Evolutionary conservation across 2,113 vertebrate species (phyloP).

Genomic region (Pterocles burchelli): DNA sequence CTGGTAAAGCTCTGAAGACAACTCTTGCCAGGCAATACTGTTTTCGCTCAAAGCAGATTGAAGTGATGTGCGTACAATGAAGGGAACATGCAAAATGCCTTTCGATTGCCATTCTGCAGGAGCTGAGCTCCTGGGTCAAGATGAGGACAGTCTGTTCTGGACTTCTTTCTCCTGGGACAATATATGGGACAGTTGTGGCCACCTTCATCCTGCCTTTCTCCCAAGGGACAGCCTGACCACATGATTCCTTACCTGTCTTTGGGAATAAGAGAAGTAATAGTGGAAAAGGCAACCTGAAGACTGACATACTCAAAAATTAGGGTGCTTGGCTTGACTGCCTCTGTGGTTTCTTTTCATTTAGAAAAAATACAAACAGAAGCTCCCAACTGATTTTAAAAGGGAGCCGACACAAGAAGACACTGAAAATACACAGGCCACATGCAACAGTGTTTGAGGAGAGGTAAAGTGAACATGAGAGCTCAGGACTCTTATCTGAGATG

Average conservation of each 20-base stretch:
- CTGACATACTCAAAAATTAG: neutral
- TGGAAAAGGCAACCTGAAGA: neutral
- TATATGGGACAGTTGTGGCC: neutral
- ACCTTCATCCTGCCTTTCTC: neutral
- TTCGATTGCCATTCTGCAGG: neutral
- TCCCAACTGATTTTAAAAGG: neutral
- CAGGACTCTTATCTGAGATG: neutral
- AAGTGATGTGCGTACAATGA: neutral
- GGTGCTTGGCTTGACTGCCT: neutral
- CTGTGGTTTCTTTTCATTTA: neutral
- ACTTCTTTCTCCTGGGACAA: neutral
- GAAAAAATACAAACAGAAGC: neutral
- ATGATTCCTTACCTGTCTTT: neutral
- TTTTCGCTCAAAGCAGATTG: neutral
- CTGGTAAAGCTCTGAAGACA: neutral
- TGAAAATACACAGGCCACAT: neutral
- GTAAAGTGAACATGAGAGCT: neutral
- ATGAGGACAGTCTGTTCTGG: neutral
- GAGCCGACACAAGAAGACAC: neutral
- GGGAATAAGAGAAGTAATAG: neutral
- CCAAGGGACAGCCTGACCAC: neutral
- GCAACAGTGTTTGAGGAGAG: neutral
- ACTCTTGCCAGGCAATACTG: neutral
- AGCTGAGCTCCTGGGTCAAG: neutral
- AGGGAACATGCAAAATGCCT: neutral